phyloP scores from a whole-genome alignment of 2,113 vertebrate genomes.

The Chlorodrepanis virens region DNA sequence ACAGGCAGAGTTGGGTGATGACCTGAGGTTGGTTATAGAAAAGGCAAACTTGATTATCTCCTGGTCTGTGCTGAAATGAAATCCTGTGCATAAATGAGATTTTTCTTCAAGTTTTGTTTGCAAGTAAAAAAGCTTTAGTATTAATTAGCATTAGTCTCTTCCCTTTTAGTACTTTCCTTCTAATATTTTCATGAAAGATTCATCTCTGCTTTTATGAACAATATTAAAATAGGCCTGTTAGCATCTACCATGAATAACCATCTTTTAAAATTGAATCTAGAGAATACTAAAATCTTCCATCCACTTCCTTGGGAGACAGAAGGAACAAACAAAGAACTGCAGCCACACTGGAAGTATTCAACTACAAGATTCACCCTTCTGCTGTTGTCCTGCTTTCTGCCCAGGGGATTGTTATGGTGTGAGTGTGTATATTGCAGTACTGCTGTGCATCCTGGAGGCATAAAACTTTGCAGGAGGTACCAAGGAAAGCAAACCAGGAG shows the following conservation, averaged over 20 bases:
- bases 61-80: not conserved
- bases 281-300: not conserved
- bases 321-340: not conserved
- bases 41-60: not conserved
- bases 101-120: not conserved
- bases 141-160: not conserved
- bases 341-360: not conserved
- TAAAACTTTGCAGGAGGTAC: not conserved
- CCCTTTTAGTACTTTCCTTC: not conserved
- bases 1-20: not conserved
- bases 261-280: not conserved
- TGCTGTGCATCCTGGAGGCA: not conserved
- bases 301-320: not conserved
- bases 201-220: not conserved
- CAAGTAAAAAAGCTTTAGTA: not conserved
- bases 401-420: not conserved
- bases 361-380: not conserved
- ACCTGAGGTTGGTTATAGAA: not conserved
- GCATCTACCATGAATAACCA: not conserved
- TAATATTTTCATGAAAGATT: not conserved
- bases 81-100: not conserved
- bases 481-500: not conserved
- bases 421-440: not conserved
- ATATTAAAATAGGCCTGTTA: not conserved
- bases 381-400: not conserved